Evolutionary conservation across 37 sponge, comb jelly and placozoan genomes (phyloP), one percentile per base, ranked within the genome.

Genomic region (Spongilla lacustris): DNA sequence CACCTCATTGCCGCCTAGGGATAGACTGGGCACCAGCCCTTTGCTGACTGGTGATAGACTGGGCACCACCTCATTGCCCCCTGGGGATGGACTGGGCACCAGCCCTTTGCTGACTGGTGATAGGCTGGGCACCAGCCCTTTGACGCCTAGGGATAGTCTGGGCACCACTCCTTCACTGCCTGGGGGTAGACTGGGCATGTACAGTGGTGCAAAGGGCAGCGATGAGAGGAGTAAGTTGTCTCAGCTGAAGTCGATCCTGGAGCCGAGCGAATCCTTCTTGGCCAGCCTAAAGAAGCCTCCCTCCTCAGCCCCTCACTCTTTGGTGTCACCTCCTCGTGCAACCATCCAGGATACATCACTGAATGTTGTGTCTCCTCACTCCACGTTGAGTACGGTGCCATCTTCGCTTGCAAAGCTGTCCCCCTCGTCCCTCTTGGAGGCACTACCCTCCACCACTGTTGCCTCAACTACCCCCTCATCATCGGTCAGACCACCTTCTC

Each of bases 191-290:
- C n/a, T n/a, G 41, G 6, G 41, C 41, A 3, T 41, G 41, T 6
- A 58, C 73, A 72, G 25, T 25, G 72, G 74, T 46, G 73, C 83
- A 8, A 82, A 71, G 73, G 72, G 73, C 19, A 33, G 41, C 30
- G 73, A 38, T 12, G 83, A 72, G 25, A 82, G 71, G 32, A 37
- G 68, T 46, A 85, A 85, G 68, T 38, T 85, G 35, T 67, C 88
- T 22, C 28, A 75, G 37, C 74, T 88, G 46, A 84, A 74, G 46
- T 66, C 71, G 0, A 58, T 33, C 5, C 69, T 88, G 70, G 88
- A 88, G 28, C 67, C 81, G 0, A 75, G 82, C 12, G 76, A 81
- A 13, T 37, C 67, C 13, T 75, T 81, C 50, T 74, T 88, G 23
- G 50, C 82, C 22, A 23, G 48, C n/a, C 25, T 74, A 69, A 75